phyloP scores from a whole-genome alignment of 2,797 vertebrate genomes.

The Acipenser ruthenus region DNA sequence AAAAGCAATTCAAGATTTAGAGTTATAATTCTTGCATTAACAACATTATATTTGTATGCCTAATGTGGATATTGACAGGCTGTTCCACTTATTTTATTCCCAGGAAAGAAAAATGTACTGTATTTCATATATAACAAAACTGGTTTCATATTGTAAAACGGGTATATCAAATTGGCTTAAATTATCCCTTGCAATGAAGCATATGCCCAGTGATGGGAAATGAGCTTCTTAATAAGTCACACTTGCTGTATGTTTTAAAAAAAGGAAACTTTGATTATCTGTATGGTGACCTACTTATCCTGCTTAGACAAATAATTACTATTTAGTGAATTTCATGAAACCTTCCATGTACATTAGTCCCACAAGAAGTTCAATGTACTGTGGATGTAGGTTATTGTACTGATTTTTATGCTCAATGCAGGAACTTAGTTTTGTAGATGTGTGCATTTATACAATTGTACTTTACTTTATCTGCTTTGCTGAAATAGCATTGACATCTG shows the following conservation, averaged over 20 bases:
- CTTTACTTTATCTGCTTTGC: not conserved
- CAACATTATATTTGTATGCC: not conserved
- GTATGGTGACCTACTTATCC: not conserved
- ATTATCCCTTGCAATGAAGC: too few species aligned
- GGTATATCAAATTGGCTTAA: too few species aligned
- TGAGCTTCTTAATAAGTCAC: too few species aligned
- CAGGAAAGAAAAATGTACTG: not conserved
- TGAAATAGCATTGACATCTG: not conserved
- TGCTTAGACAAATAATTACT: not conserved
- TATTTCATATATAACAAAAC: not conserved
- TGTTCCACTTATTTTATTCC: not conserved
- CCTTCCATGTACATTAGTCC: not conserved
- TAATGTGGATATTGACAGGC: not conserved
- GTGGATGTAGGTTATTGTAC: not conserved
- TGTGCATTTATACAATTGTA: not conserved
- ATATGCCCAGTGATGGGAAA: too few species aligned
- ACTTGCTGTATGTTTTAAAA: not conserved
- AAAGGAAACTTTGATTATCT: not conserved
- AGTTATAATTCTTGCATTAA: slow-evolving; percentile 1
- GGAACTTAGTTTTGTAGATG: not conserved
- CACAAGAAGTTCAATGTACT: not conserved
- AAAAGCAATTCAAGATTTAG: not conserved
- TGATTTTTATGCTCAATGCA: not conserved
- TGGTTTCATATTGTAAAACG: too few species aligned
- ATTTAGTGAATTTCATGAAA: not conserved